Evolutionary conservation across 1,140 invertebrate genomes (phyloP), one percentile per base, ranked within the genome.

Genomic region (Cryptotermes secundus): DNA sequence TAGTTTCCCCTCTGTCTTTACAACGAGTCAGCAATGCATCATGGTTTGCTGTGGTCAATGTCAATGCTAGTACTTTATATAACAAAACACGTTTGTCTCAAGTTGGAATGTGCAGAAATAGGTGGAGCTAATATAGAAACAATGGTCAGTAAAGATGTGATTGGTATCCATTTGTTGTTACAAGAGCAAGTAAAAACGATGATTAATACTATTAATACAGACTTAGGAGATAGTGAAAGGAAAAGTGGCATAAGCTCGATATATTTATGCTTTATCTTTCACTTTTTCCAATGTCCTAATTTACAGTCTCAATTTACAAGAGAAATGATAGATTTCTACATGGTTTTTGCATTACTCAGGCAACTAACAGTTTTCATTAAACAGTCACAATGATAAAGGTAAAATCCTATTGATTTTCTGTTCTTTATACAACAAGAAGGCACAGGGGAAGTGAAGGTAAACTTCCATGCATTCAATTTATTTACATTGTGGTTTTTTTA

Each of bases 111-210:
- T 26, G 4, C 59, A 72, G n/a, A 72, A 72, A 26, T 72, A 72
- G 59, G 59, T 72, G 59, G 59, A 72, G 59, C 59, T 72, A 72
- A 26, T 6, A n/a, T 26, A n/a, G 59, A 72, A 72, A 72, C 59
- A 72, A 72, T 72, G 59, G 59, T 6, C 59, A 72, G 59, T 72
- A 72, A 72, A 72, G 59, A n/a, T 72, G 59, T 72, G 59, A 72
- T 72, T 72, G 59, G 59, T 72, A 26, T 72, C 59, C 59, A 26
- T n/a, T 72, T 72, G n/a, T n/a, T n/a, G 26, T n/a, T 72, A 3
- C 26, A n/a, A 72, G 59, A 72, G 31, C 59, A 72, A 72, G 59
- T 72, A 31, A 72, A 72, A 72, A 31, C n/a, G 9, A n/a, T 72
- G 59, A 72, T 72, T 72, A 72, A 31, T 72, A 26, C n/a, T 31